Evolutionary conservation across 1,140 invertebrate genomes (phyloP), one percentile per base, ranked within the genome.

Genomic region (Sycophaga agraensis): DNA sequence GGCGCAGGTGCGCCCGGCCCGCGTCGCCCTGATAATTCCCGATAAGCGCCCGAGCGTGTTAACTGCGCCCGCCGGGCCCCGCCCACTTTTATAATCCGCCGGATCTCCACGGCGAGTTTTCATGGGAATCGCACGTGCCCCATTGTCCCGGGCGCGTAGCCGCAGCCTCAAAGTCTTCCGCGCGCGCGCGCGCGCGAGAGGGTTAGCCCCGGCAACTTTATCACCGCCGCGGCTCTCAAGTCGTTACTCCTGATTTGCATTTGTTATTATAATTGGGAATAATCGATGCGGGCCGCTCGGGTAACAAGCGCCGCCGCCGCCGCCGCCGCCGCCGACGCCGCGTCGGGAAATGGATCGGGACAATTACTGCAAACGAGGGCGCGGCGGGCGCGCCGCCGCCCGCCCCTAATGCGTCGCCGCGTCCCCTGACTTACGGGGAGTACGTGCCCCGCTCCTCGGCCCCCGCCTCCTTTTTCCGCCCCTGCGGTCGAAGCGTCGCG

Each of bases 211-310:
- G 12, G 12, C 16, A 26, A 26, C 43, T 40, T 39, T 40, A 43
- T 28, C 21, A 16, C 51, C 17, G 24, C 51, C n/a, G n/a, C 51
- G 63, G 64, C 73, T 69, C 65, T 68, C 68, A 68, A 74, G 69
- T 74, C 75, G 73, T 78, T 79, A 77, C 68, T 78, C 69, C 70
- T 77, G 71, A 79, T 78, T 77, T 77, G 73, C 75, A 78, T 77
- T 77, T 78, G 73, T 76, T 77, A 77, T 78, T 77, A 73, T 78
- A 78, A 79, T 79, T 77, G 73, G 73, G 65, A 78, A 77, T 79
- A 78, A 78, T 77, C 76, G 75, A 77, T 78, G 72, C 51, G 58
- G 43, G 34, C 12, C 49, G 22, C 34, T 50, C 48, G 34, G 22
- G 55, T 69, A 72, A 73, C 71, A 66, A 72, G 19, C n/a, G 45